Conservation (phyloP, 2,113 vertebrate species). For the Ovibos moschatus region DNA sequence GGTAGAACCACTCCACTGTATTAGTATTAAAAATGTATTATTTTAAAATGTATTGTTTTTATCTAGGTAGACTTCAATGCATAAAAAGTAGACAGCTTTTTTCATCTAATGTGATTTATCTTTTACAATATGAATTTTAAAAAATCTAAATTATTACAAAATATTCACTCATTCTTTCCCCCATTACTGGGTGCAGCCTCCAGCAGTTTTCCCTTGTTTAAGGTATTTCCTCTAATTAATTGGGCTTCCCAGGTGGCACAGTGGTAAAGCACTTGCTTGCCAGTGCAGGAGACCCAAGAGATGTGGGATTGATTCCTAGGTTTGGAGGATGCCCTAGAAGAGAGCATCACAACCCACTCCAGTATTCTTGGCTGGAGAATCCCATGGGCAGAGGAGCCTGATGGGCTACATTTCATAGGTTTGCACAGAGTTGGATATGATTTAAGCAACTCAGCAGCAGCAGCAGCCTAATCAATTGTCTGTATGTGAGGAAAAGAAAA, state of each 20-base stretch:
- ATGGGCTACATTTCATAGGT: neutral
- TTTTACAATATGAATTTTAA: conserved; percentile 19
- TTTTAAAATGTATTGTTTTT: neutral
- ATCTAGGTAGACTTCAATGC: neutral
- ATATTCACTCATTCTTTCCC: neutral
- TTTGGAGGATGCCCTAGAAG: neutral
- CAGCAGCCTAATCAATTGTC: neutral
- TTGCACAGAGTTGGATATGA: neutral
- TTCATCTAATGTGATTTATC: conserved; percentile 1
- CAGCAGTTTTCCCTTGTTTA: conserved; percentile 25
- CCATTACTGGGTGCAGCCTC: neutral
- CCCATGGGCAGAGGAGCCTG: neutral
- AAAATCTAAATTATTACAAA: conserved; percentile 45
- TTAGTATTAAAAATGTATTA: neutral
- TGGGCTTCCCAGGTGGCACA: fast-evolving
- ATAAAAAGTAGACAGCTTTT: conserved; percentile 8
- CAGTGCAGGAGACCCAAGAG: neutral
- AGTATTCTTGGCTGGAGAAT: neutral
- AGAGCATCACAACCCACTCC: neutral
- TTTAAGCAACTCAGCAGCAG: neutral
- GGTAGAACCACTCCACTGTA: neutral
- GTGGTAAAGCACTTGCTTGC: neutral
- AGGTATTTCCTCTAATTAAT: neutral
- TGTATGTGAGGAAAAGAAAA: neutral
- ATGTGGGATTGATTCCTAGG: neutral